These are phyloP conservation scores for Danio kyathit DNA, from an alignment of 2,797 vertebrate genomes.

Conservation along the genomic window DNA sequence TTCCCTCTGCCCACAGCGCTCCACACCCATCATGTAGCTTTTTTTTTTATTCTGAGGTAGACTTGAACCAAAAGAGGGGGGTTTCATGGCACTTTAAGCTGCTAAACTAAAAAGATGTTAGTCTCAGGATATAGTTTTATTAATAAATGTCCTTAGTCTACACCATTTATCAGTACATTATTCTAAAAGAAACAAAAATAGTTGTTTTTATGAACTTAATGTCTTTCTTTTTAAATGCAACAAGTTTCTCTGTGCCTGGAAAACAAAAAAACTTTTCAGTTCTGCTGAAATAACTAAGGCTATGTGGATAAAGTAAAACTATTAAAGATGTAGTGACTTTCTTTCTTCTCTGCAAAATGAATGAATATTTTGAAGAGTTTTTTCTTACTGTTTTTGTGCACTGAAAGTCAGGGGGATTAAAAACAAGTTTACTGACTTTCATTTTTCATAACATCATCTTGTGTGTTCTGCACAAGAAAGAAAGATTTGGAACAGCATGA, in stretches of 20 bases:
- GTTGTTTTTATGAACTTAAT: constrained; percentile 1
- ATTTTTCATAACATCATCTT: no score
- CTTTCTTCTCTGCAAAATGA: background rate
- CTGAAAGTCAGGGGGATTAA: background rate
- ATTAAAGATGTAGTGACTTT: background rate
- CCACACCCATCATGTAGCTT: no score
- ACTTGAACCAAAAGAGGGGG: no score
- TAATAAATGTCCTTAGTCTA: background rate
- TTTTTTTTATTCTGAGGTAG: no score
- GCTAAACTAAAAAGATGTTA: background rate
- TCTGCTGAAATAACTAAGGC: constrained; percentile 10
- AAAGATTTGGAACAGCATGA: background rate
- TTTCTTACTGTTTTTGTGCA: background rate
- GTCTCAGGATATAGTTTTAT: background rate
- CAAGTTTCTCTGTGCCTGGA: background rate
- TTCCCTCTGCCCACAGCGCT: no score
- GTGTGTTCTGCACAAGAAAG: background rate
- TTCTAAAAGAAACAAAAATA: background rate
- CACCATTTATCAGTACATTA: background rate
- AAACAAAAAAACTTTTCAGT: background rate
- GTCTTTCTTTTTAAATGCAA: constrained; percentile 5
- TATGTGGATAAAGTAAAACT: background rate
- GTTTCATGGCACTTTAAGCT: no score
- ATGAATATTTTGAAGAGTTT: background rate
- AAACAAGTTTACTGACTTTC: background rate